Evolutionary conservation across 2,888 invertebrate species (phyloP), one percentile per base, ranked within the genome.

Genomic region (Drosophila mercatorum): DNA sequence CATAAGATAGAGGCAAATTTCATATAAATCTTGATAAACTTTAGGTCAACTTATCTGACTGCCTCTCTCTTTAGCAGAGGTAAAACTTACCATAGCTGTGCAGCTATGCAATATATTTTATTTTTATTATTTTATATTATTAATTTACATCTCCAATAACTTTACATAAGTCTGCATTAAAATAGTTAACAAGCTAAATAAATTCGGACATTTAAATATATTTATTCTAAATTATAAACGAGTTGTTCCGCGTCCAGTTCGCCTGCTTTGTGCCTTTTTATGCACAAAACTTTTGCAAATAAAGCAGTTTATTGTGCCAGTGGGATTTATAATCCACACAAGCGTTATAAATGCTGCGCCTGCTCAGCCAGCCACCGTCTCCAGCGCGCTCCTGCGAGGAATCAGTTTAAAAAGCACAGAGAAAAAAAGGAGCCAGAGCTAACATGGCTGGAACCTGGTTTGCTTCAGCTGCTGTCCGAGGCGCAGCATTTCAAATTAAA

Each of bases 261-360:
- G 14, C 53, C 40, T 40, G 10, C 11, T 44, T 26, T 47, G 31
- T 43, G 49, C 55, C 49, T 49, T 63, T 72, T 60, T 57, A 63
- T 62, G 70, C 78, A 65, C 49, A 68, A 70, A 90, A 87, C 71
- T 87, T 87, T 86, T 78, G 87, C 81, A 75, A 81, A 90, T 88
- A 90, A 88, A 90, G 87, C 88, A 90, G 78, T 90, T 90, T 87
- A 87, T 88, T 81, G 77, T 77, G 65, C 87, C 78, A 68, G 60
- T 62, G 87, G 90, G 87, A 88, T 81, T 90, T 80, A 81, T 87
- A 88, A 86, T 86, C 90, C 84, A 87, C 89, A 84, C 88, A 84
- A 84, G 84, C 89, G 82, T 84, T 84, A 89, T 89, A 84, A 89
- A 84, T 77, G 82, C 62, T 43, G 40, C 43, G 49, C 28, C 22